Evolutionary conservation across 1,140 invertebrate species (phyloP), one percentile per base, ranked within the genome.

Genomic region (Leptinotarsa defecta): DNA sequence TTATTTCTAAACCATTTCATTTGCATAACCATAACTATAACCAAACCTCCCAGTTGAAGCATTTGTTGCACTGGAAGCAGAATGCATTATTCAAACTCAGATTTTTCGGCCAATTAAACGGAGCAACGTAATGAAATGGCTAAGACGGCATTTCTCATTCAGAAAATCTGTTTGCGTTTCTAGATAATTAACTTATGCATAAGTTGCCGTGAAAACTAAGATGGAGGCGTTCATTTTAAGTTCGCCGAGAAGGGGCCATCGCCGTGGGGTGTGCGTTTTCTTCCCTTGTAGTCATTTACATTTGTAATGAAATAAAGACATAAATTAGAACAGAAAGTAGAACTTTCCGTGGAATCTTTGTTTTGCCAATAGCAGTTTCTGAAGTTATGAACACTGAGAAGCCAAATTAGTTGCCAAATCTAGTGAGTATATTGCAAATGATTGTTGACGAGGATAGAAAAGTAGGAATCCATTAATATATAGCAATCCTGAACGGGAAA

Each of bases 131-230:
- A 72, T 72, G 70, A 63, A 72, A 62, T 6, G 70, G 17, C 57
- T 43, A 43, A 64, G 67, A 34, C 67, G 70, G 68, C 76, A 77
- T 77, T 77, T 74, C 61, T 77, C 76, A 77, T 77, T 77, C 76
- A 61, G 69, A 49, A 69, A 77, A 77, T 77, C 76, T 77, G 76
- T 74, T 77, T 77, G 73, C 52, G 73, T 71, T 77, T 77, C 72
- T 71, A 74, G 71, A 77, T 77, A 77, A 77, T 77, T 77, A 77
- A 77, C 68, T 77, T 65, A 62, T 70, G 73, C 76, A 77, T 74
- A 77, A 77, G 70, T 77, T 74, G 76, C 69, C 68, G 76, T 67
- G 73, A 57, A 72, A 77, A 74, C 63, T 62, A 48, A 24, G 68
- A 43, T 63, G 68, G 65, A 76, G 72, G 64, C 20, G 48, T 74